Evolutionary conservation across 23 tunicate species (phyloP), one percentile per base, ranked within the genome.

Genomic region (Ascidia mentula): DNA sequence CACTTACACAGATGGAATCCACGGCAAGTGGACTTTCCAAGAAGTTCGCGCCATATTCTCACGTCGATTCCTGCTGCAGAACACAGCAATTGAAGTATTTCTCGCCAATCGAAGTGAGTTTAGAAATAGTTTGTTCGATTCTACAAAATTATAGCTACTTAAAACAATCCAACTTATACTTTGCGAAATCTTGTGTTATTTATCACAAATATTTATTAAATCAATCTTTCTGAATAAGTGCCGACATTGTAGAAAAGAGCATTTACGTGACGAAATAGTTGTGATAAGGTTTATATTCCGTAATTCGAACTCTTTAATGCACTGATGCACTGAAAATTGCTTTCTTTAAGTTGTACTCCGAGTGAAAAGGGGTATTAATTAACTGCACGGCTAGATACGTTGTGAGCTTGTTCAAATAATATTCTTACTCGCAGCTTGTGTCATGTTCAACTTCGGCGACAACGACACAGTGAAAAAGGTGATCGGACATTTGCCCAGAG

Each of bases 71-170:
- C 81, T 95, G 33, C 83, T 95, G 28, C 96, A 95, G 40, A 89
- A 83, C 80, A 90, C 96, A 0, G 96, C 89, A 26, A 69, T 95
- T 13, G 99, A 95, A 74, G 83, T 95, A 12, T 95, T 95, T 84
- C 87, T 95, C 37, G 99, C 99, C 0, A 95, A 95, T 80, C 83
- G 99, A 90, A 95, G 98, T 93, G 76, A 88, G 97, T 79, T 3
- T 9, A 53, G 24, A 26, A 53, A 53, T 3, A 9, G 65, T 15
- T 42, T 42, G 12, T 42, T 42, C 15, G 53, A 42, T 9, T 9
- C 12, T 9, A 42, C 12, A 42, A 42, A 42, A 42, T 42, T 42
- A 9, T 42, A 9, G 53, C 53, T 15, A 15, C 15, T 12, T 42
- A 12, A 42, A 42, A 42, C 15, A 42, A 42, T 9, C 53, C 53